A percentile compares a stretch with the other conserved stretches of the same genome.
Conservation (phyloP, 2,797 vertebrate genomes). For the Coreius guichenoti region DNA sequence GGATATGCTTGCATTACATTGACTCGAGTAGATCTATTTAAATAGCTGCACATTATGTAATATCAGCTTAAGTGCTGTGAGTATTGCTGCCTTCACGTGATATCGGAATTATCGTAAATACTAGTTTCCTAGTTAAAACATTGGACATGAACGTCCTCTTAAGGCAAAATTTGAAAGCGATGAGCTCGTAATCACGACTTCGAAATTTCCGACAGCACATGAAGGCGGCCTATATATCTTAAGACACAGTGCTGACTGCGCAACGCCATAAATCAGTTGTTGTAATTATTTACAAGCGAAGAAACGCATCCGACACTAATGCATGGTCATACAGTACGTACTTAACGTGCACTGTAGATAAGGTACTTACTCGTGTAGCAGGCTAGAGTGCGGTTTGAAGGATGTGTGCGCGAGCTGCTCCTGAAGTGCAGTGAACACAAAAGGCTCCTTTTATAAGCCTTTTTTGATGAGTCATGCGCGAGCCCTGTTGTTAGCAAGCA, state of each 20-base stretch:
- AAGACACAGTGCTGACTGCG: neutral
- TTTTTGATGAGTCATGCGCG: slow-evolving; percentile 37
- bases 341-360: too few relatives aligned
- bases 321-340: neutral
- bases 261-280: neutral
- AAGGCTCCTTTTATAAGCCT: slow-evolving; percentile 33
- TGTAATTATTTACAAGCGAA: too few relatives aligned
- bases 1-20: neutral
- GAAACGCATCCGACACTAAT: neutral
- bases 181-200: too few relatives aligned
- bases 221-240: neutral
- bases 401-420: neutral
- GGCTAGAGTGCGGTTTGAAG: too few relatives aligned
- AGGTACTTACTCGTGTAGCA: neutral
- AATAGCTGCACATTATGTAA: neutral
- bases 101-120: too few relatives aligned
- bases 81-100: too few relatives aligned
- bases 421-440: neutral
- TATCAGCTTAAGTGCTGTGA: neutral
- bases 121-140: too few relatives aligned
- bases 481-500: neutral
- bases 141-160: too few relatives aligned
- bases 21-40: neutral
- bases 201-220: too few relatives aligned
- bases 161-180: too few relatives aligned